Conservation (phyloP, 2,113 vertebrate genomes). For the Ceratotherium simum region DNA sequence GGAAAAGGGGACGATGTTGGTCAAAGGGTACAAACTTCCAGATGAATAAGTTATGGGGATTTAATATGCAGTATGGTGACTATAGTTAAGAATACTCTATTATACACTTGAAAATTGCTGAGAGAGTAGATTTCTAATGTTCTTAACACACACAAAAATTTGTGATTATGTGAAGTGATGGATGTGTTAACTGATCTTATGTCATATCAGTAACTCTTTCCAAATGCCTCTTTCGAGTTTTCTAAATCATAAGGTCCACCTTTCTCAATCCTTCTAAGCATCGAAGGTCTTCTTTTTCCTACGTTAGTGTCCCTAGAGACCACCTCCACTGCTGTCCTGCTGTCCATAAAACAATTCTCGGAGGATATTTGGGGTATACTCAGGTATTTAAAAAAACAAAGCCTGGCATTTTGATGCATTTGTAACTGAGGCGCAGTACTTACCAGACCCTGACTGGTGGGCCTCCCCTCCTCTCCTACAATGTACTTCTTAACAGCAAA, state of each 20-base stretch:
- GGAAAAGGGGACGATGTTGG: not conserved
- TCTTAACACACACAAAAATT: not conserved
- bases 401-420: not conserved
- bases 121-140: not conserved
- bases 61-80: not conserved
- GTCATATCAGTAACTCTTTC: not conserved
- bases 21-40: not conserved
- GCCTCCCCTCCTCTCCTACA: not conserved
- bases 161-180: not conserved
- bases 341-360: not conserved
- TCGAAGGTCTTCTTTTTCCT: not conserved
- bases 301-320: not conserved
- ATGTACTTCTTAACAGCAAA: not conserved
- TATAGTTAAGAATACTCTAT: not conserved
- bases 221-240: not conserved
- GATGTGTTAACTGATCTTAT: not conserved
- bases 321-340: not conserved
- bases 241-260: not conserved
- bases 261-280: not conserved
- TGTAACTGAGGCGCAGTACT: not conserved
- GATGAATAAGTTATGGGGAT: not conserved
- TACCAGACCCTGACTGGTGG: not conserved
- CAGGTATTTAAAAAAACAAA: not conserved
- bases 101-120: not conserved
- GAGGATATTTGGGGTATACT: not conserved